Evolutionary conservation across 2,888 invertebrate species (phyloP).

Genomic region (Lacanobia wlatinum): DNA sequence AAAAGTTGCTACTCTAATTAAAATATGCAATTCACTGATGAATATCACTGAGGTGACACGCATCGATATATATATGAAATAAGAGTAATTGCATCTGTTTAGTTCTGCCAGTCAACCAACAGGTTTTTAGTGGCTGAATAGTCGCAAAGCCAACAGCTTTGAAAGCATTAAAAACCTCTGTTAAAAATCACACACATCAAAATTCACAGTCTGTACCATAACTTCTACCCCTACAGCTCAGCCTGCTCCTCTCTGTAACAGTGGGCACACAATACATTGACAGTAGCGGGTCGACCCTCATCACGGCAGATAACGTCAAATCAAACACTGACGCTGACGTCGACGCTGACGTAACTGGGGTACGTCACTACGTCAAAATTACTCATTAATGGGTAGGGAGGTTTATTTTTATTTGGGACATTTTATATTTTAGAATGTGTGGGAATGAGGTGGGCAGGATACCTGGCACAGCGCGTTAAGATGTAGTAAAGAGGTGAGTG

Average conservation of each 20-base stretch:
- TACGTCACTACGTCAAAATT: constrained; percentile 49
- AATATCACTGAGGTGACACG: too few relatives aligned
- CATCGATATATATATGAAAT: too few relatives aligned
- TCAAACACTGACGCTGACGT: constrained; percentile 45
- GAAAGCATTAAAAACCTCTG: not conserved
- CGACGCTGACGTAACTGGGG: constrained; percentile 31
- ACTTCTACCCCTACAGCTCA: not conserved
- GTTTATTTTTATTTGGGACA: constrained; percentile 9
- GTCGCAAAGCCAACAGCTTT: not conserved
- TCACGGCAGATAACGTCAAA: constrained; percentile 63
- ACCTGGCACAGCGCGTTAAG: too few relatives aligned
- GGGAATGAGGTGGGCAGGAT: too few relatives aligned
- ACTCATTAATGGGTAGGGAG: constrained; percentile 37
- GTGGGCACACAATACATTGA: constrained; percentile 55
- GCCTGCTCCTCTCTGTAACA: constrained; percentile 31
- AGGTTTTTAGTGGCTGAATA: not conserved
- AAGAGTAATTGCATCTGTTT: too few relatives aligned
- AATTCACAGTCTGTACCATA: constrained; percentile 7
- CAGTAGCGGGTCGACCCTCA: constrained; percentile 56
- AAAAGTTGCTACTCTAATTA: too few relatives aligned
- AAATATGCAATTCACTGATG: too few relatives aligned
- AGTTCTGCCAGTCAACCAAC: too few relatives aligned
- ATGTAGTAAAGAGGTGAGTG: too few relatives aligned
- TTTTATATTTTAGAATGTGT: not conserved
- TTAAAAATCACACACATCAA: constrained; percentile 4